Base-by-base conservation (phyloP, 2,888 invertebrate species). In the Notocelia uddmanniana region DNA sequence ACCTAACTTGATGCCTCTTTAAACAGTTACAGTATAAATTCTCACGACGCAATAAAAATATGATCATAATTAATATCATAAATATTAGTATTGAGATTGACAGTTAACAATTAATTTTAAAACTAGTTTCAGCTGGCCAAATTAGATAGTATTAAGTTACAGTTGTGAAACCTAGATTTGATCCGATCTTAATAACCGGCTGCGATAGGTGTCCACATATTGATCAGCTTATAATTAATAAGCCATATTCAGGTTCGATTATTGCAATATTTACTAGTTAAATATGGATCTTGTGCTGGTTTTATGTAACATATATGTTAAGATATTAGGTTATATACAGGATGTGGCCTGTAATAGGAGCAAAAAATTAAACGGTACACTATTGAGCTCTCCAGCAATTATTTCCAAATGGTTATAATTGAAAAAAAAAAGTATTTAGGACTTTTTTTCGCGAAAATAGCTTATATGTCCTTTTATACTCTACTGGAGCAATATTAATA, bases 81-180 rank as follows among this genome's bases (percentile, higher is more conserved):
- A 69, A 69, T 63, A 50, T 52, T 64, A 19, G 31, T 52, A 64
- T 58, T 50, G 50, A 64, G 23, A 18, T 58, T 64, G 70, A 64
- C 58, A 64, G 58, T 41, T 52, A 41, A 26, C 58, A 58, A 64
- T 70, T 64, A 70, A 64, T 64, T 50, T 18, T 15, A 50, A 41
- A 69, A 64, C 57, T 37, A 41, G 37, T 58, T 70, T 64, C 45
- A 41, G 41, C 18, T 57, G 48, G 48, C 57, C 58, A 58, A 70
- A 26, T 48, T 50, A 63, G 62, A 50, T 63, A 60, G 41, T 54
- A 62, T 69, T 58, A 62, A 58, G 26, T 23, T 58, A 11, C 21
- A 48, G 48, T 69, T 58, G 58, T 50, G 70, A 70, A 70, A 70
- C 50, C 70, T 58, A 58, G 70, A 64, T 23, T 70, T 19, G 64